Evolutionary conservation across 2,113 vertebrate genomes (phyloP).

Genomic region (Poeciliopsis prolifica): DNA sequence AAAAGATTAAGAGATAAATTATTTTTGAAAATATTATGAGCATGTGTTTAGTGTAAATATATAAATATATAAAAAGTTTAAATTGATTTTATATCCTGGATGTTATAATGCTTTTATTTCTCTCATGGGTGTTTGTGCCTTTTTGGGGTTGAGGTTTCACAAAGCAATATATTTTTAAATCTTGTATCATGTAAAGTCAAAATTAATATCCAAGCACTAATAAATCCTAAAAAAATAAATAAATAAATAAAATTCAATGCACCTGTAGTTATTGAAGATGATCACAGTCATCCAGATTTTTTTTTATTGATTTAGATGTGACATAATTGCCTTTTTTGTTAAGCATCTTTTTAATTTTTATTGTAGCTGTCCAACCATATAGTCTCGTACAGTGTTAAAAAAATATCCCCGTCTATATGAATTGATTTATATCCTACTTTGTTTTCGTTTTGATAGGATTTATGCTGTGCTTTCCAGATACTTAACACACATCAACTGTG

Average conservation of each 20-base stretch:
- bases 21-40: conserved; percentile 82
- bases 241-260: conserved; percentile 35
- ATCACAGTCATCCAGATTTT: conserved; percentile 41
- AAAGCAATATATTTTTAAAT: conserved; percentile 63
- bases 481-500: conserved; percentile 60
- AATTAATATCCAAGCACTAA: conserved; percentile 73
- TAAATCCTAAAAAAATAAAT: conserved; percentile 74
- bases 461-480: conserved; percentile 71
- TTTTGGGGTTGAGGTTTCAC: conserved; percentile 73
- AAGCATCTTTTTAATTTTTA: conserved; percentile 30
- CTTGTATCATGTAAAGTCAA: conserved; percentile 60
- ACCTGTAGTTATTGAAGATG: conserved; percentile 26
- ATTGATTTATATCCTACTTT: conserved; percentile 32
- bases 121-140: conserved; percentile 66
- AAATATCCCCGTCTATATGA: conserved; percentile 11
- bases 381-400: not conserved
- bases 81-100: conserved; percentile 78
- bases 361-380: conserved; percentile 20
- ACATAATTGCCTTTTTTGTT: conserved; percentile 49
- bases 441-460: conserved; percentile 71
- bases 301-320: conserved; percentile 47
- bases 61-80: conserved; percentile 75
- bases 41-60: conserved; percentile 83
- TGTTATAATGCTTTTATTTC: conserved; percentile 69
- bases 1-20: conserved; percentile 81